Percentiles rank a stretch among this genome's conserved stretches.
Conservation (phyloP, 2,797 vertebrate genomes). For the Acanthornis magna region DNA sequence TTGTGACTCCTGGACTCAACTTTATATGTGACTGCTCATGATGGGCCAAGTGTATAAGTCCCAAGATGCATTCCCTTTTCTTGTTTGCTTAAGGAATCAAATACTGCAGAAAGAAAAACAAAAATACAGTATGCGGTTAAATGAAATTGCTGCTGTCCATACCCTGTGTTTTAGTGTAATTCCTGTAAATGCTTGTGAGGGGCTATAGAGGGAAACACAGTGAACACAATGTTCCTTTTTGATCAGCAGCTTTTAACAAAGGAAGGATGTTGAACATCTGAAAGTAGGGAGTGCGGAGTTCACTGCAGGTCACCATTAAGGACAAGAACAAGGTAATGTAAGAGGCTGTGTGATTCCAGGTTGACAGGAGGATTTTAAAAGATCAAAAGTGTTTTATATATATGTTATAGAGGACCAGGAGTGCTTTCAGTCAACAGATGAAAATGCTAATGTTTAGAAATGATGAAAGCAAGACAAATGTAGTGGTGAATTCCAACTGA, state of each 20-base stretch:
- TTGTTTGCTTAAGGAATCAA: slow-evolving; percentile 32
- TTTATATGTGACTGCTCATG: neutral
- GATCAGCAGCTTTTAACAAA: slow-evolving; percentile 62
- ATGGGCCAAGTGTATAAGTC: neutral
- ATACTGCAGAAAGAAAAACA: slow-evolving; percentile 20
- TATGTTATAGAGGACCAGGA: slow-evolving; percentile 45
- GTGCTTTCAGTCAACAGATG: slow-evolving; percentile 58
- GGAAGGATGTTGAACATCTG: slow-evolving; percentile 45
- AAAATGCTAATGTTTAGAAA: slow-evolving; percentile 64
- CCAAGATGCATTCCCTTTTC: neutral
- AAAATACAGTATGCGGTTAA: slow-evolving; percentile 10
- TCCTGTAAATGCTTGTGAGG: slow-evolving; percentile 49
- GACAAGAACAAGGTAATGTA: slow-evolving; percentile 69
- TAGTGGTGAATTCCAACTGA: slow-evolving; percentile 32
- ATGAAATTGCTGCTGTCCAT: slow-evolving; percentile 24
- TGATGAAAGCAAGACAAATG: slow-evolving; percentile 55
- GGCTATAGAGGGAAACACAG: slow-evolving; percentile 27
- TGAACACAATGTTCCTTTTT: slow-evolving; percentile 53
- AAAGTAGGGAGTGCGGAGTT: slow-evolving; percentile 55
- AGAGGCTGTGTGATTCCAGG: slow-evolving; percentile 66
- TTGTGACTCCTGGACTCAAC: neutral
- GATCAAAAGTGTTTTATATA: slow-evolving; percentile 54
- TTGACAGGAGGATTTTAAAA: slow-evolving; percentile 65
- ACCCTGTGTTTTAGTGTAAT: slow-evolving; percentile 54
- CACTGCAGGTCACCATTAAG: slow-evolving; percentile 55